Conservation (phyloP, 1,140 invertebrate genomes). For the Bombyx mori region DNA sequence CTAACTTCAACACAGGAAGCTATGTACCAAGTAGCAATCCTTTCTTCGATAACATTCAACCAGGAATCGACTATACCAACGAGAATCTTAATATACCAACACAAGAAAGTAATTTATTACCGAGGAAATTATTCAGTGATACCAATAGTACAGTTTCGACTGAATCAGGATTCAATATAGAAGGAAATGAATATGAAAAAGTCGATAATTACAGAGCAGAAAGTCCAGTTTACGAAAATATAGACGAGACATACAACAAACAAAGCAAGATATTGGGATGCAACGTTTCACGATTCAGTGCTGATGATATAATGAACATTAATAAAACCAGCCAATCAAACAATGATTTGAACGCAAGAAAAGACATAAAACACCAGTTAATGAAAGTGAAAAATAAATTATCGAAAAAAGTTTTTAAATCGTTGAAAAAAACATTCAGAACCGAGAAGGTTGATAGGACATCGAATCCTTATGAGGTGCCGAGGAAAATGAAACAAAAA, state of each 20-base stretch:
- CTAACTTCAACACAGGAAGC: too few relatives aligned
- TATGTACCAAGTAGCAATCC: too few relatives aligned
- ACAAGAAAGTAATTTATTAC: constrained; percentile 25
- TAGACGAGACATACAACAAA: constrained; percentile 46
- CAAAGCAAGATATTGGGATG: constrained; percentile 66
- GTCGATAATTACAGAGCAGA: constrained; percentile 46
- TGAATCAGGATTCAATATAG: constrained; percentile 28
- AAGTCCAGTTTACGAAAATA: constrained; percentile 59
- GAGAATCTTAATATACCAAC: too few relatives aligned
- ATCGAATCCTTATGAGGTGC: constrained; percentile 64
- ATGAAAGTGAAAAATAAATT: constrained; percentile 57
- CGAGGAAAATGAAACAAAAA: constrained; percentile 36
- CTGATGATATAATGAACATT: constrained; percentile 60
- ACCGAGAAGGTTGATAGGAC: constrained; percentile 49
- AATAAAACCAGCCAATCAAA: constrained; percentile 46
- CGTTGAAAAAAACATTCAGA: constrained; percentile 65
- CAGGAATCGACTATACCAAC: too few relatives aligned
- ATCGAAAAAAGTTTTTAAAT: constrained; percentile 64
- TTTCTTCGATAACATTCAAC: too few relatives aligned
- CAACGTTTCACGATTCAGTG: constrained; percentile 61
- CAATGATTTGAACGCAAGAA: constrained; percentile 48
- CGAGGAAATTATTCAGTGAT: constrained; percentile 58
- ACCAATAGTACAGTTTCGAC: constrained; percentile 61
- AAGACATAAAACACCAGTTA: constrained; percentile 42
- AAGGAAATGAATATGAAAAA: constrained; percentile 53